Evolutionary conservation across 2,888 invertebrate genomes (phyloP), one percentile per base, ranked within the genome.

Genomic region (Drosophila borborema): DNA sequence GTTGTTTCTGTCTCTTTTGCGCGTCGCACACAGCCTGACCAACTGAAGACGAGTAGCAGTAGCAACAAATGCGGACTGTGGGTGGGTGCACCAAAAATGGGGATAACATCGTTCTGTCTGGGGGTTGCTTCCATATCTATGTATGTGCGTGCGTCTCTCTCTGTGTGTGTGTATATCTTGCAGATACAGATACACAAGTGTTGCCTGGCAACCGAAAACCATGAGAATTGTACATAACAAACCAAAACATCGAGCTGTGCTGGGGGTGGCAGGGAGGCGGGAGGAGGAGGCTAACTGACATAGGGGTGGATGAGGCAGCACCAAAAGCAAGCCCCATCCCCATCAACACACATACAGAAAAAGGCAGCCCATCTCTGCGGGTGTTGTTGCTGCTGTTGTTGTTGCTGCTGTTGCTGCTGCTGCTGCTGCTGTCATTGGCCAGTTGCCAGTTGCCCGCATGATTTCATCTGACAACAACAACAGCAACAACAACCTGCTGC

Each of bases 191-290:
- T 68, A 81, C 62, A 84, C 77, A 81, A 83, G 63, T 73, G 90
- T 90, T 90, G 91, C 90, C 82, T 72, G 81, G 90, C 76, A 80
- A 90, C 91, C 72, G 64, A 74, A 76, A 86, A 71, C 71, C 69
- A 68, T 64, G 64, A 74, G 77, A 80, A 74, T 86, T 89, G 90
- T 91, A 89, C 90, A 91, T 89, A 91, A 91, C 91, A 90, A 90
- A 91, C 89, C 90, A 82, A 86, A 86, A 78, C 89, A 67, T n/a
- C 14, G 55, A 18, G 49, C 45, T 53, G 64, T 41, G 56, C 40
- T 1, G 41, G 23, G 14, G 3, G 12, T 10, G 46, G 43, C 8
- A 16, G 46, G 43, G 2, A 16, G 40, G 18, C 18, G 46, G 20
- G 1, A 14, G 16, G 1, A 18, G 20, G 34, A 2, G 5, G 0